Evolutionary conservation across 1,140 invertebrate species (phyloP).

Genomic region (Neodiprion fabricii): DNA sequence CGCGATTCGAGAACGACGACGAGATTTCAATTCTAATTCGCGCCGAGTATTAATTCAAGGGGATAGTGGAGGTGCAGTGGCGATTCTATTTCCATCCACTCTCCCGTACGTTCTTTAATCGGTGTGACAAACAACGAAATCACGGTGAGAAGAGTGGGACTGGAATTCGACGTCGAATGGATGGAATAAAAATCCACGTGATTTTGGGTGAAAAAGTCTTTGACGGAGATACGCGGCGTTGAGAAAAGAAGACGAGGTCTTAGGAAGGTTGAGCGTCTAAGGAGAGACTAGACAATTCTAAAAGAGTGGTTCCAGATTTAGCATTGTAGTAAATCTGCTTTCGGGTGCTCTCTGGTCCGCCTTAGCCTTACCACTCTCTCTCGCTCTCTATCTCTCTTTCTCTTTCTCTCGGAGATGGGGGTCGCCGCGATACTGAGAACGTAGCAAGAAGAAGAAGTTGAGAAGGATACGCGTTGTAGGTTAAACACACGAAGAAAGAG

Average conservation of each 20-base stretch:
- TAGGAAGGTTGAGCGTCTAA: not conserved
- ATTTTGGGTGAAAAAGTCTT: not conserved
- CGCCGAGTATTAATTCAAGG: too few species aligned
- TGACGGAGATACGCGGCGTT: not conserved
- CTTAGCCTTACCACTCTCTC: too few species aligned
- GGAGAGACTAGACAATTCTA: slow-evolving; percentile 37
- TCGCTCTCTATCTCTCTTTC: too few species aligned
- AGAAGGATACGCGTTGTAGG: not conserved
- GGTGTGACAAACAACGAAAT: not conserved
- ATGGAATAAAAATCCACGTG: not conserved
- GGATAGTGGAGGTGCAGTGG: too few species aligned
- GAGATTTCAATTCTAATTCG: too few species aligned
- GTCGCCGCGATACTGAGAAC: not conserved
- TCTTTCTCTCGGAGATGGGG: not conserved
- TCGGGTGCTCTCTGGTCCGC: not conserved
- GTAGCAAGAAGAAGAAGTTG: not conserved
- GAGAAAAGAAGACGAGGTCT: not conserved
- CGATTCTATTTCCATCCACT: too few species aligned
- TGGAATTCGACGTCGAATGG: not conserved
- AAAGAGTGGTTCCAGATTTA: slow-evolving; percentile 49
- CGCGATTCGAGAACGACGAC: too few species aligned
- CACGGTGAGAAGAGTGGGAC: not conserved
- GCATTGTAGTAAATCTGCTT: slow-evolving; percentile 31
- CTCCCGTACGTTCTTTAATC: not conserved
- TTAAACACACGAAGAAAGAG: slow-evolving; percentile 1